A percentile compares a stretch with the other conserved stretches of the same genome.
Conservation (phyloP, 1,140 invertebrate species). For the Atta texana region DNA sequence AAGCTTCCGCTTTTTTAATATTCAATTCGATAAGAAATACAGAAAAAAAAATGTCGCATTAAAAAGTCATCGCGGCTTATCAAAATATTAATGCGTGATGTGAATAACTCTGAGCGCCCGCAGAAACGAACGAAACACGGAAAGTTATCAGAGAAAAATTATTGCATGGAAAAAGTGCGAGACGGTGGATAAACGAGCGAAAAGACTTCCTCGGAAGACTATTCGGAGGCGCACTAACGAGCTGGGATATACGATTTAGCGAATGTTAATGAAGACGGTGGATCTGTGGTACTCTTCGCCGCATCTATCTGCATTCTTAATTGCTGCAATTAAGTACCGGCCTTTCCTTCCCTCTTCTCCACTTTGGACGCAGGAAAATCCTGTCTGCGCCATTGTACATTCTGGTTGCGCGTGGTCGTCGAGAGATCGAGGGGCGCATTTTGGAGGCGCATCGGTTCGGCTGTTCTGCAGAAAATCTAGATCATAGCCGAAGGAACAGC, state of each 20-base stretch:
- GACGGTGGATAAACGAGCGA: constrained; percentile 37
- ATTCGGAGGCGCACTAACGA: constrained; percentile 55
- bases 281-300: constrained; percentile 54
- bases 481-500: constrained; percentile 47
- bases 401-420: constrained; percentile 33
- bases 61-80: not conserved
- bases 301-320: constrained; percentile 70
- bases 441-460: constrained; percentile 58
- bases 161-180: constrained; percentile 28
- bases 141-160: constrained; percentile 43
- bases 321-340: constrained; percentile 65
- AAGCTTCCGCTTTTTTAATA: not conserved
- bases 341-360: not conserved
- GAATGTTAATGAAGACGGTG: constrained; percentile 68
- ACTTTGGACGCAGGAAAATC: constrained; percentile 35
- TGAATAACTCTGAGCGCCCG: not conserved
- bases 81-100: not conserved
- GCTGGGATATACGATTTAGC: constrained; percentile 62
- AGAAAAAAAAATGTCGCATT: not conserved
- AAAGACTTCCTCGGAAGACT: constrained; percentile 44
- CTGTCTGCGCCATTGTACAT: constrained; percentile 53
- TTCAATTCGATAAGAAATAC: not conserved
- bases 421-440: not conserved
- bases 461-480: constrained; percentile 41
- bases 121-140: not conserved